Percentiles rank a stretch among this genome's conserved stretches.
These are phyloP conservation scores for Malurus cyaneus DNA, from an alignment of 2,113 vertebrate genomes.

Conservation along the genomic window DNA sequence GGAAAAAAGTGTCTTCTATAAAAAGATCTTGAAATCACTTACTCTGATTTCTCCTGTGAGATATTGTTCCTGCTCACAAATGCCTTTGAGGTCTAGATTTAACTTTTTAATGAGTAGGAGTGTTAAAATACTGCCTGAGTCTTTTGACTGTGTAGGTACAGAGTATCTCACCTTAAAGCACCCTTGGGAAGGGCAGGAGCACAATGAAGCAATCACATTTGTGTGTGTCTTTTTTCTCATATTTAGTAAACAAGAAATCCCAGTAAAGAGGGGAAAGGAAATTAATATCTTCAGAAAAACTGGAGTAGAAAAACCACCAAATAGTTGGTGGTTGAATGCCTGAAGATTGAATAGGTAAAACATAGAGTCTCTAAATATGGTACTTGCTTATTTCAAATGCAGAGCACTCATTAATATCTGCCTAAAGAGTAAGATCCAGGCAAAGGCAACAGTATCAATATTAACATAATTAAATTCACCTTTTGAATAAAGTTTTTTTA, in stretches of 20 bases:
- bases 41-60: background rate
- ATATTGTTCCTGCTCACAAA: background rate
- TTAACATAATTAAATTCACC: background rate
- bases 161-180: background rate
- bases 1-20: background rate
- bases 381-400: background rate
- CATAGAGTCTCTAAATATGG: background rate
- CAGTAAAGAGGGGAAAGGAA: background rate
- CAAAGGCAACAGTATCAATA: background rate
- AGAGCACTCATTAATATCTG: background rate
- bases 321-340: background rate
- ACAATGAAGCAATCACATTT: fast-evolving
- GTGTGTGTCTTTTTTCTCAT: background rate
- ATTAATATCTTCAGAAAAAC: background rate
- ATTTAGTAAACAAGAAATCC: background rate
- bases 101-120: background rate
- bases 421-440: background rate
- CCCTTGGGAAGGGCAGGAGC: background rate
- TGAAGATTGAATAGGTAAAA: background rate
- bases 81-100: background rate
- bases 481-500: background rate
- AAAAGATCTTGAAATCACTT: background rate
- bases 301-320: background rate
- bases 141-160: background rate
- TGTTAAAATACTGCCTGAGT: background rate